phyloP scores from a whole-genome alignment of 2,888 invertebrate genomes.

The Apoderus coryli region DNA sequence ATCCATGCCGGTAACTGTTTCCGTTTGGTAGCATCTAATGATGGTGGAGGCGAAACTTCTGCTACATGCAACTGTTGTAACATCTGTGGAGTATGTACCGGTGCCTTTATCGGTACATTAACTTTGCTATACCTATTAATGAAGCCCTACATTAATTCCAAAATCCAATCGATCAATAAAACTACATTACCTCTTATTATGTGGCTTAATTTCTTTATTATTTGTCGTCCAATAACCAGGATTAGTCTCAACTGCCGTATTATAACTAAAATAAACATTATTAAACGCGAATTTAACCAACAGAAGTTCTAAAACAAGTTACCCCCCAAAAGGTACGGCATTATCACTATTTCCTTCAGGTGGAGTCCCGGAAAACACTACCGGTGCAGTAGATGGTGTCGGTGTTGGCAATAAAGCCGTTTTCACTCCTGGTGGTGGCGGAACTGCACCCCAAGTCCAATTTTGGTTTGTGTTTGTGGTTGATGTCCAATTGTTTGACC shows the following conservation, averaged over 20 bases:
- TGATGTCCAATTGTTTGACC: slow-evolving; percentile 32
- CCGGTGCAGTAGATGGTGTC: no score
- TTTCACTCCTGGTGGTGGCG: slow-evolving; percentile 20
- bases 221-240: slow-evolving; percentile 27
- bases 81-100: slow-evolving; percentile 17
- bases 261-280: no score
- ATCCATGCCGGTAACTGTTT: slow-evolving; percentile 96
- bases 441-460: no score
- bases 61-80: slow-evolving; percentile 26
- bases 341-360: slow-evolving; percentile 15
- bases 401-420: no score
- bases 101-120: slow-evolving; percentile 26
- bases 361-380: slow-evolving; percentile 14
- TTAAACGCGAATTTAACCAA: no score
- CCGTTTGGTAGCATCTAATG: slow-evolving; percentile 69
- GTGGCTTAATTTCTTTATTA: slow-evolving; percentile 29
- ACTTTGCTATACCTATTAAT: slow-evolving; percentile 33
- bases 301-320: no score
- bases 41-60: slow-evolving; percentile 16
- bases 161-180: no score
- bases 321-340: no score
- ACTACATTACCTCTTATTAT: no score
- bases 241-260: slow-evolving; percentile 17
- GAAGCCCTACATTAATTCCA: no score
- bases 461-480: no score